Percentiles rank a stretch among this genome's conserved stretches.
Evolutionary conservation across 2,113 vertebrate species (phyloP).

Genomic region (Steatornis caripensis): DNA sequence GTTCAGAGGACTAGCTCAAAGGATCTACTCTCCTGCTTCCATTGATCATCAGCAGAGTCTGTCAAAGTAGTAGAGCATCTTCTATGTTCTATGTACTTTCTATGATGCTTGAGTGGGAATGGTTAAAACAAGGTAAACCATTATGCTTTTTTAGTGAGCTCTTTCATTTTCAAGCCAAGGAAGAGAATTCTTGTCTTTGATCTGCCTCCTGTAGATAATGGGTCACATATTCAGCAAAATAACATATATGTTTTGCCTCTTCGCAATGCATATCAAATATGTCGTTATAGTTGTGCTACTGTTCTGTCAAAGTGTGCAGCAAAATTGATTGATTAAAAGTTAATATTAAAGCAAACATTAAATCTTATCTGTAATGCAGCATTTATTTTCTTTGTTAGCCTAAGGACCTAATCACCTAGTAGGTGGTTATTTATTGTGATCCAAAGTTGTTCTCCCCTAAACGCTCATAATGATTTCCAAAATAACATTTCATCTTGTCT

Average conservation of each 20-base stretch:
- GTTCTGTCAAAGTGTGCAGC: background rate
- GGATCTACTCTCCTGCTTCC: background rate
- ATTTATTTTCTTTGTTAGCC: background rate
- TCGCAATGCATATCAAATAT: background rate
- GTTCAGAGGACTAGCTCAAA: background rate
- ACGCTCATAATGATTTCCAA: background rate
- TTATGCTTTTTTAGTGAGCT: background rate
- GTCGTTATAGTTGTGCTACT: background rate
- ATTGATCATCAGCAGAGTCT: background rate
- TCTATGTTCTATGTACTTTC: background rate
- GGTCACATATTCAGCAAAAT: background rate
- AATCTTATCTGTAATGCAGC: background rate
- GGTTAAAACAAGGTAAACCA: background rate
- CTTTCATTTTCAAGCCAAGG: background rate
- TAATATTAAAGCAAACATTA: background rate
- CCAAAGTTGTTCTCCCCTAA: background rate
- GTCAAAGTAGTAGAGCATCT: background rate
- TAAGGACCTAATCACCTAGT: background rate
- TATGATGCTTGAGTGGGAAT: background rate
- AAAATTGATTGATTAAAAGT: conserved; percentile 9
- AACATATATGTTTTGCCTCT: background rate
- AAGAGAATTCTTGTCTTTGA: background rate
- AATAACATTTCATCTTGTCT: background rate
- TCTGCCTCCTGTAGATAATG: background rate
- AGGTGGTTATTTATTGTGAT: background rate